Percentiles rank a stretch among this genome's conserved stretches.
Conservation (phyloP, 2,888 invertebrate genomes). For the Perizoma affinitatum region DNA sequence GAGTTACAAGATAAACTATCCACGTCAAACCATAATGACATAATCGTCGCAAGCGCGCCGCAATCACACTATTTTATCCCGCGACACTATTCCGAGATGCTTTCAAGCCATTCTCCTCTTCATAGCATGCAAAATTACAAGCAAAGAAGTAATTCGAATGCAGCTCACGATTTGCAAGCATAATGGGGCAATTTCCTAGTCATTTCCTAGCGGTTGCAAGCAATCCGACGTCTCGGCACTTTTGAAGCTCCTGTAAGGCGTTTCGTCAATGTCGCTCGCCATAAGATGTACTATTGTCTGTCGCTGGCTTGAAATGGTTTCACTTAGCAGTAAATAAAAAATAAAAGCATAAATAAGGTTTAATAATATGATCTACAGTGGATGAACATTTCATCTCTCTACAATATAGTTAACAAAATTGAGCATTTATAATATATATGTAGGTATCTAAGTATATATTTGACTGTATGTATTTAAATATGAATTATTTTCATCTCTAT, state of each 20-base stretch:
- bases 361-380: too few species aligned
- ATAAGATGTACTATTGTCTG: slow-evolving; percentile 33
- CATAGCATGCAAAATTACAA: slow-evolving; percentile 71
- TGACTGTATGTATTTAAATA: too few species aligned
- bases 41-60: slow-evolving; percentile 36
- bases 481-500: too few species aligned
- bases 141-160: slow-evolving; percentile 78
- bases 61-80: slow-evolving; percentile 39
- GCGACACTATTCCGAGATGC: slow-evolving; percentile 51
- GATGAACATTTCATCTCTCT: too few species aligned
- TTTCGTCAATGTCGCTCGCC: slow-evolving; percentile 52
- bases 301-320: slow-evolving; percentile 8
- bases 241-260: slow-evolving; percentile 49
- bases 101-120: slow-evolving; percentile 54
- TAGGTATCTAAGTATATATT: too few species aligned
- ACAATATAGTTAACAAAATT: too few species aligned
- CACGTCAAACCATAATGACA: slow-evolving; percentile 34
- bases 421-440: too few species aligned
- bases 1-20: slow-evolving; percentile 13
- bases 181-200: slow-evolving; percentile 81
- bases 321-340: too few species aligned
- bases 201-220: slow-evolving; percentile 76
- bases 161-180: slow-evolving; percentile 79
- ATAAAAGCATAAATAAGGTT: too few species aligned
- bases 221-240: slow-evolving; percentile 74